Evolutionary conservation across 1,140 invertebrate genomes (phyloP).

Genomic region (Heliothis virescens): DNA sequence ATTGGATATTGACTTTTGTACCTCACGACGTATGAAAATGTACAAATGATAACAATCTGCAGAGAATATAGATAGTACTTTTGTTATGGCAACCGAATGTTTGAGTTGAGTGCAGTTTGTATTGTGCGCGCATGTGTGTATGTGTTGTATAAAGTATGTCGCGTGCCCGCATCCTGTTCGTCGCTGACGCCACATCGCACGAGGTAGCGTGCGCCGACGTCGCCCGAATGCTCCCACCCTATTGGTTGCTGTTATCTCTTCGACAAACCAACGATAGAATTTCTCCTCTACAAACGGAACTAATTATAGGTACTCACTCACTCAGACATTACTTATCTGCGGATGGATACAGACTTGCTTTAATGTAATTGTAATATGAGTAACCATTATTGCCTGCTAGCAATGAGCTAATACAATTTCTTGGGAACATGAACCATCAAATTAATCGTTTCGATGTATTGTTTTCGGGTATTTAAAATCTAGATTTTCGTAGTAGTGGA

Average conservation of each 20-base stretch:
- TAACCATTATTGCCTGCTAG: background rate
- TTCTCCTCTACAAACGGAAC: conserved; percentile 82
- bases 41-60: background rate
- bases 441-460: background rate
- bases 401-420: conserved; percentile 10
- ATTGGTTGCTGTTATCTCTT: conserved; percentile 81
- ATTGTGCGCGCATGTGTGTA: conserved; percentile 49
- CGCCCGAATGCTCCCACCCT: conserved; percentile 66
- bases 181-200: conserved; percentile 79
- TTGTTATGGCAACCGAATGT: conserved; percentile 54
- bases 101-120: conserved; percentile 47
- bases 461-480: background rate
- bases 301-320: conserved; percentile 63
- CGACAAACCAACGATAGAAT: conserved; percentile 78
- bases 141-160: conserved; percentile 69
- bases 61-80: conserved; percentile 7
- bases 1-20: conserved; percentile 26
- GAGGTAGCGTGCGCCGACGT: conserved; percentile 72
- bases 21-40: background rate
- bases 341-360: conserved; percentile 14
- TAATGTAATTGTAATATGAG: conserved; percentile 17
- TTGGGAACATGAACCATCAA: background rate
- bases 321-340: conserved; percentile 51
- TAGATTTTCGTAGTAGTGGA: background rate
- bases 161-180: conserved; percentile 79